Percentiles rank a stretch among this genome's conserved stretches.
Conservation (phyloP, 2,797 vertebrate species). For the Eptatretus atami region DNA sequence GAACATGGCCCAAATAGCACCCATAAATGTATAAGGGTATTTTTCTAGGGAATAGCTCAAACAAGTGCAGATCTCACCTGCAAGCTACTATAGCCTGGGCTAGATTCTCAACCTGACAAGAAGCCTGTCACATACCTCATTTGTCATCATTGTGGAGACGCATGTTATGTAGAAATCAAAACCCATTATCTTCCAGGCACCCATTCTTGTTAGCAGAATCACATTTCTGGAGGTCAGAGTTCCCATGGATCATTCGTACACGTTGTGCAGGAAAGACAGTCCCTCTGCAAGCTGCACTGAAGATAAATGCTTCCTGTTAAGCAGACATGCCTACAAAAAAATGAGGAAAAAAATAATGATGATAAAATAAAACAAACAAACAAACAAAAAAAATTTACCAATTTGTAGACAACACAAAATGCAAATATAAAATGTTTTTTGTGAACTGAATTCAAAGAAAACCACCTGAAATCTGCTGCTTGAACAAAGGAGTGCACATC, state of each 20-base stretch:
- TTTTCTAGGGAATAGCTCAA: too few species aligned
- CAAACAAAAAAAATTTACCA: not conserved
- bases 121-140: too few species aligned
- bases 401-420: constrained; percentile 9
- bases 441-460: not conserved
- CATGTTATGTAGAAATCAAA: constrained; percentile 78
- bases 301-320: too few species aligned
- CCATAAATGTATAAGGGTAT: too few species aligned
- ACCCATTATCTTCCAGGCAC: constrained; percentile 97
- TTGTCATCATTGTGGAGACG: too few species aligned
- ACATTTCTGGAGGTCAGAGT: constrained; percentile 68
- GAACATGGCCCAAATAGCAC: too few species aligned
- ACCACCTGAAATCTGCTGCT: too few species aligned
- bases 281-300: constrained; percentile 54
- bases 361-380: too few species aligned
- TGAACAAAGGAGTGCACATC: too few species aligned
- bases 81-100: too few species aligned
- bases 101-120: too few species aligned
- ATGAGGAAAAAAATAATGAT: constrained; percentile 7
- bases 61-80: too few species aligned
- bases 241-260: constrained; percentile 94
- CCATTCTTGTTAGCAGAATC: constrained; percentile 91
- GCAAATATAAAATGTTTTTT: constrained; percentile 4
- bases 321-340: not conserved
- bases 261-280: constrained; percentile 70